Conservation (phyloP, 2,113 vertebrate genomes). For the Acanthisitta chloris region DNA sequence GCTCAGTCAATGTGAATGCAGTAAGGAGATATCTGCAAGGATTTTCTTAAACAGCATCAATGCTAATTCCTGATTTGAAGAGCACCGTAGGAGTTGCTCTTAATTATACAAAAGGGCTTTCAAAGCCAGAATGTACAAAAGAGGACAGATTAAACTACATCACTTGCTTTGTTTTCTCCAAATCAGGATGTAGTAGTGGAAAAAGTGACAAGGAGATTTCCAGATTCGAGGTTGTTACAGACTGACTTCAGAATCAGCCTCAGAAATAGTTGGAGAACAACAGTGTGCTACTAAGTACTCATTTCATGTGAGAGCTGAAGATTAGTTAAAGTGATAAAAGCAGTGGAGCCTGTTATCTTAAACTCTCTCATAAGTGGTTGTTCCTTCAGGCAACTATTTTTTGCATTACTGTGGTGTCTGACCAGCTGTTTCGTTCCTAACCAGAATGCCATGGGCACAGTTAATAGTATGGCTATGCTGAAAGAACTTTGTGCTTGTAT, state of each 20-base stretch:
- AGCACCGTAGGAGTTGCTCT: neutral
- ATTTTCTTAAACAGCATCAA: neutral
- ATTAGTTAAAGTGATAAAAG: neutral
- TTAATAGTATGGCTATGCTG: neutral
- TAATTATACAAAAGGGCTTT: neutral
- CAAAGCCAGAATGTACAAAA: neutral
- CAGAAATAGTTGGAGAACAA: neutral
- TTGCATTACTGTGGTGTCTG: neutral
- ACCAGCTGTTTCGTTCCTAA: neutral
- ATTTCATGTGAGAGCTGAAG: neutral
- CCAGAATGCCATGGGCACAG: neutral
- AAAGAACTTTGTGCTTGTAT: neutral
- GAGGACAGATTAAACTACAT: neutral
- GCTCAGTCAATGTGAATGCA: neutral
- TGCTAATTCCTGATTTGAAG: neutral
- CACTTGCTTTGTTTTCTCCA: neutral
- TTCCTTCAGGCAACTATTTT: neutral
- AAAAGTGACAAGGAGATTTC: neutral
- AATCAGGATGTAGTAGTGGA: neutral
- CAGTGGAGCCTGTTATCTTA: neutral
- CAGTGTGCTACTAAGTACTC: neutral
- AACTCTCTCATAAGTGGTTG: neutral
- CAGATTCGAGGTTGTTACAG: neutral
- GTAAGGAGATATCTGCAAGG: neutral
- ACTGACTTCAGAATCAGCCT: neutral